Base-by-base conservation (phyloP, 2,888 invertebrate genomes). In the Melikaiella ostensackeni region DNA sequence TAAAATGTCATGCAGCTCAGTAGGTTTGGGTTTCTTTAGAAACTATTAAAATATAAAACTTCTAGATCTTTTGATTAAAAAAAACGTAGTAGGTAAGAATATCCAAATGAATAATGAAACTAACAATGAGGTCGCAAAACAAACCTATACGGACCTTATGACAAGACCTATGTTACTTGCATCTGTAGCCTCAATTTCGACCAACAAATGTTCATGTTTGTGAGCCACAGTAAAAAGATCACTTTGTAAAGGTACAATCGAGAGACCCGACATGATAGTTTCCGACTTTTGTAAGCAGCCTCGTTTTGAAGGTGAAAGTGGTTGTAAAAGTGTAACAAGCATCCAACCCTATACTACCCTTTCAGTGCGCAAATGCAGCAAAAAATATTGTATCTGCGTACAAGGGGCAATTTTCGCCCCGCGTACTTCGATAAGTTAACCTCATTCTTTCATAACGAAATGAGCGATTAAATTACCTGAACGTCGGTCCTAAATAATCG, bases 401-500 rank as follows among this genome's bases (percentile, higher is more conserved):
- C 83, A 82, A 81, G 85, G 86, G 81, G 80, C 80, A 75, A 75
- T 77, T 77, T 59, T 79, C 62, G 80, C 82, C 87, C 70, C 70
- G 46, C 88, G 88, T 86, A 76, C 82, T 89, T 88, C 77, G 55
- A 86, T 61, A 63, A 70, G 42, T 74, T 75, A 79, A 78, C 78
- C 79, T 77, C 61, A 33, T 50, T 74, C 33, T 11, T 38, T 16
- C 19, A 76, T 1, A 27, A 75, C 27, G n/a, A 13, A 57, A 74
- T 64, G 50, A 50, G 66, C 42, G 76, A 50, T 19, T 30, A 46
- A 79, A 83, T 87, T 91, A 97, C 91, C 97, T 95, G 91, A 98
- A 97, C 2, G 97, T 97, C 75, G 97, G 97, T 1, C 97, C 97
- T 95, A 97, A 96, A 88, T 97, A 97, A 90, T 97, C 97, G 88